Conservation (phyloP, 2,797 vertebrate species). For the Tauraco hartlaubi region DNA sequence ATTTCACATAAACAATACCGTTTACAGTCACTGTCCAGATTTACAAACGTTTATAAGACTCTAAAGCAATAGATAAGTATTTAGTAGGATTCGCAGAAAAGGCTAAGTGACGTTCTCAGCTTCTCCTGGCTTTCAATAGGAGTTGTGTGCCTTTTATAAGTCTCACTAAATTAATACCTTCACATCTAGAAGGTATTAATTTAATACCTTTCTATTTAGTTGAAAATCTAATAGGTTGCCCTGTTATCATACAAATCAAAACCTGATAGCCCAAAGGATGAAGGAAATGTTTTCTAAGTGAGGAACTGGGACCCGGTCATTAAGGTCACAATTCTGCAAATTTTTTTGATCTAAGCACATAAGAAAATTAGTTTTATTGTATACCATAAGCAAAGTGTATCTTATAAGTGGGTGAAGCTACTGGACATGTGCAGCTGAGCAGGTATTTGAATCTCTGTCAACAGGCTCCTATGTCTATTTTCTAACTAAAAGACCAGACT, state of each 20-base stretch:
- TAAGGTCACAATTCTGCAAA: not conserved
- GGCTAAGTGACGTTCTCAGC: not conserved
- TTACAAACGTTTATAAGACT: not conserved
- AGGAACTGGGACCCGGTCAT: not conserved
- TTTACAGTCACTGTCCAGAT: not conserved
- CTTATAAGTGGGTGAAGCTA: not conserved
- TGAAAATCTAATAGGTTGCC: not conserved
- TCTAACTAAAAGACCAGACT: not conserved
- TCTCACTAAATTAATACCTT: not conserved
- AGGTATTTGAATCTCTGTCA: not conserved
- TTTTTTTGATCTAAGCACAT: not conserved
- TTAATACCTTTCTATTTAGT: too few species aligned
- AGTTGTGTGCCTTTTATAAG: not conserved
- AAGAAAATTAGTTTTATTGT: not conserved
- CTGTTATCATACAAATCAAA: not conserved
- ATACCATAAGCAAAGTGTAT: not conserved
- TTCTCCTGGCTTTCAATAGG: not conserved
- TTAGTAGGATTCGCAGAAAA: not conserved
- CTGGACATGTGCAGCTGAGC: not conserved
- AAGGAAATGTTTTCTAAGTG: not conserved
- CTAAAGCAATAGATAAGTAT: not conserved
- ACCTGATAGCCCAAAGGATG: not conserved
- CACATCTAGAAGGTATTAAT: not conserved
- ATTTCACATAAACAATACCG: not conserved
- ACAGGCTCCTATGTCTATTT: not conserved